Evolutionary conservation across 2,797 vertebrate genomes (phyloP).

Genomic region (Phyllotis vaccarum): DNA sequence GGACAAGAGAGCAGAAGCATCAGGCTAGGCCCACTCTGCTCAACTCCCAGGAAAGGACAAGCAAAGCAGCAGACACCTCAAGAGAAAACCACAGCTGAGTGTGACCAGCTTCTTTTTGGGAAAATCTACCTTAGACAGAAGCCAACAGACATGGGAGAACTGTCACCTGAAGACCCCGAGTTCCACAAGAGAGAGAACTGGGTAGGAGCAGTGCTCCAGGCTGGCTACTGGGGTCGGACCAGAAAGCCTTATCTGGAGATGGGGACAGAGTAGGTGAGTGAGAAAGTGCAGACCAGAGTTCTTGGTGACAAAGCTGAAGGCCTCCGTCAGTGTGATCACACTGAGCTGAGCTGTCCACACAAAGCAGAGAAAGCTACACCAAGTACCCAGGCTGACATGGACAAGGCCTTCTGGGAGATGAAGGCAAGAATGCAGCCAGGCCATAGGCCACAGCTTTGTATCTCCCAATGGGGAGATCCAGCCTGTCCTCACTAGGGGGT

Average conservation of each 20-base stretch:
- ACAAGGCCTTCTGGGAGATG: background rate
- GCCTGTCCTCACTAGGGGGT: background rate
- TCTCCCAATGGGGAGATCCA: background rate
- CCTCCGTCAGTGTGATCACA: background rate
- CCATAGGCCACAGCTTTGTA: background rate
- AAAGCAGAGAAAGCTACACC: too few species aligned
- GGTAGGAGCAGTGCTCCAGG: background rate
- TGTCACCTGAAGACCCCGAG: background rate
- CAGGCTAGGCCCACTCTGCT: rapidly evolving
- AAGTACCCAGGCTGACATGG: background rate
- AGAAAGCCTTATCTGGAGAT: background rate
- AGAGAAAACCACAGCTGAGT: too few species aligned
- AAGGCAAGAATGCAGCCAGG: background rate
- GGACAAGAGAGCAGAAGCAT: background rate
- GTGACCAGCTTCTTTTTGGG: too few species aligned
- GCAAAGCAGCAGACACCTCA: background rate
- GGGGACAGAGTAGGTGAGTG: background rate
- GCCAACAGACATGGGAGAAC: background rate
- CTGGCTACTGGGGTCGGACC: rapidly evolving
- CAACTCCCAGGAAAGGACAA: background rate
- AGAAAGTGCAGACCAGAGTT: background rate
- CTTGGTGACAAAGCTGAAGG: background rate
- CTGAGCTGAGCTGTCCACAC: background rate
- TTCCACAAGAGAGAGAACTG: background rate
- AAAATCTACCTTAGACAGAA: too few species aligned